Percentiles rank a stretch among this genome's conserved stretches.
Evolutionary conservation across 2,113 vertebrate genomes (phyloP).

Genomic region (Gobio gobio): DNA sequence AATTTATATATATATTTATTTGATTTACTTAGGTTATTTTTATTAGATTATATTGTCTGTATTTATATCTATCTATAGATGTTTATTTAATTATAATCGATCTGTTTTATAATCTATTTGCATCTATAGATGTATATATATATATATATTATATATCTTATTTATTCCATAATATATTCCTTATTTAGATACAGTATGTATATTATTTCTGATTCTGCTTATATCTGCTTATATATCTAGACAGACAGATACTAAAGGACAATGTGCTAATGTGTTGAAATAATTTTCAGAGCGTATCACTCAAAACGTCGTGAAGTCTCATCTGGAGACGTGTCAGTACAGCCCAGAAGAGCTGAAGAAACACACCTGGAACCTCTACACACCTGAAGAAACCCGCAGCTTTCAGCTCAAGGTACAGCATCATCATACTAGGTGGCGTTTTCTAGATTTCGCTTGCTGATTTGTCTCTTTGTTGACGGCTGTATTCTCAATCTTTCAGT

Average conservation of each 20-base stretch:
- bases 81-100: too few relatives aligned
- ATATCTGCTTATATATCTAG: neutral
- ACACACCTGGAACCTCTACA: slow-evolving; percentile 83
- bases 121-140: too few relatives aligned
- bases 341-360: slow-evolving; percentile 85
- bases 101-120: too few relatives aligned
- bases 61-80: too few relatives aligned
- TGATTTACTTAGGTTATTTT: too few relatives aligned
- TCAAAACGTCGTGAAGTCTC: slow-evolving; percentile 88
- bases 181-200: neutral
- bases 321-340: slow-evolving; percentile 89
- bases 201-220: neutral
- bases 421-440: neutral
- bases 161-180: too few relatives aligned
- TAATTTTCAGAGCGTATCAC: slow-evolving; percentile 78
- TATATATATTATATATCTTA: too few relatives aligned
- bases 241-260: neutral
- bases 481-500: slow-evolving; percentile 67
- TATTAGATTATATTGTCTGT: too few relatives aligned
- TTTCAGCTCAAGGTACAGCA: slow-evolving; percentile 83
- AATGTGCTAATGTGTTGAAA: neutral
- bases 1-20: too few relatives aligned
- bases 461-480: neutral
- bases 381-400: slow-evolving; percentile 81
- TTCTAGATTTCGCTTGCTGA: neutral